Evolutionary conservation across 2,888 invertebrate species (phyloP).

Genomic region (Dioctria rufipes): DNA sequence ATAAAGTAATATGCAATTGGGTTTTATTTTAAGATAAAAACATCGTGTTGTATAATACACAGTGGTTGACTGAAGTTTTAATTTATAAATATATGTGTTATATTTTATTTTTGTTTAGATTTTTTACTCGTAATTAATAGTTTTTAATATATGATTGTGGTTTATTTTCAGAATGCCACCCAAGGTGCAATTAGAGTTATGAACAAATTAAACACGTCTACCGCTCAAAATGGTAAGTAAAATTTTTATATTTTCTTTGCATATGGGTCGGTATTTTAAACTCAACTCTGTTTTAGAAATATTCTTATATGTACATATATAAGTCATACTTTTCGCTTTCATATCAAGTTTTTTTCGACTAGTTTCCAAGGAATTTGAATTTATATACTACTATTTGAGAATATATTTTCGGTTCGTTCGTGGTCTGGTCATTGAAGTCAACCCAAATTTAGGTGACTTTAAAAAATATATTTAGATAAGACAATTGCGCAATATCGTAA

Average conservation of each 20-base stretch:
- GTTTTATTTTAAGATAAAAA: not conserved
- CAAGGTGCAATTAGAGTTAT: conserved; percentile 69
- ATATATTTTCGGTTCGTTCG: not conserved
- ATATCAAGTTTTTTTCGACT: too few species aligned
- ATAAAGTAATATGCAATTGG: conserved; percentile 12
- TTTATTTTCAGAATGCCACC: conserved; percentile 71
- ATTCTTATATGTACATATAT: too few species aligned
- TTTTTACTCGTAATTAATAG: conserved; percentile 42
- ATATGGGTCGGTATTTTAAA: too few species aligned
- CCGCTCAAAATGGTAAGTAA: conserved; percentile 63
- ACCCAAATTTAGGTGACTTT: too few species aligned
- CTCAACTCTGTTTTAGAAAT: too few species aligned
- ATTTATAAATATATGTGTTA: not conserved
- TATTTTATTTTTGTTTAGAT: conserved; percentile 47
- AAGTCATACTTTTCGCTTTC: too few species aligned
- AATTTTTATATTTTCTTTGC: not conserved
- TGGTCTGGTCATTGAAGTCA: too few species aligned
- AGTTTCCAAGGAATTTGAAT: not conserved
- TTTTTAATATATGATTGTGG: conserved; percentile 48
- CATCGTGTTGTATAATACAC: conserved; percentile 33
- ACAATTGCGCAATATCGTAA: too few species aligned
- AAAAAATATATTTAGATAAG: too few species aligned
- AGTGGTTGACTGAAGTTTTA: conserved; percentile 14
- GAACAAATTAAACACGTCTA: conserved; percentile 59
- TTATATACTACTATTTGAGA: not conserved